Percentiles rank a stretch among this genome's conserved stretches.
phyloP scores from a whole-genome alignment of 1,140 invertebrate genomes.

The Physella acuta region DNA sequence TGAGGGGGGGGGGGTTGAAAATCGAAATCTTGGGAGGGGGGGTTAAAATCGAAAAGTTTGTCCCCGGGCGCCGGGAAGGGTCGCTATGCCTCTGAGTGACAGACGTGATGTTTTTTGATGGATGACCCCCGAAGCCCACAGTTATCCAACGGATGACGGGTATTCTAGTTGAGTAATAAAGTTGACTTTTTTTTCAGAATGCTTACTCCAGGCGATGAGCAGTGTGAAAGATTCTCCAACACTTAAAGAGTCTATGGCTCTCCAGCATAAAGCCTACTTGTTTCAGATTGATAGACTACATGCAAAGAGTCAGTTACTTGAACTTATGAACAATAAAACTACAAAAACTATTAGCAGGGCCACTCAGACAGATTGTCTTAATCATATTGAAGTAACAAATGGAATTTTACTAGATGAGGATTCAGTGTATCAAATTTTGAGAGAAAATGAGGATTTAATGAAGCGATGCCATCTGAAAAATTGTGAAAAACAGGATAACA shows the following conservation, averaged over 20 bases:
- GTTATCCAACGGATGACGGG: too few relatives aligned
- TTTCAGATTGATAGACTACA: slow-evolving; percentile 18
- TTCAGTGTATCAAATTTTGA: slow-evolving; percentile 7
- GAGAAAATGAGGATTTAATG: slow-evolving; percentile 19
- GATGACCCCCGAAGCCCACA: neutral
- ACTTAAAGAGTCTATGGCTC: slow-evolving; percentile 19
- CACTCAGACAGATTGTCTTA: slow-evolving; percentile 13
- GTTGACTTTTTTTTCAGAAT: slow-evolving; percentile 1
- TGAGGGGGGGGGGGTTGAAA: too few relatives aligned
- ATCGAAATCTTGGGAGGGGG: too few relatives aligned
- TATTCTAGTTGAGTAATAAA: neutral
- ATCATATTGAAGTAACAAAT: slow-evolving; percentile 6
- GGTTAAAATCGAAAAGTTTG: too few relatives aligned
- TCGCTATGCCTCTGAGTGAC: too few relatives aligned
- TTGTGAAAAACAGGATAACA: neutral
- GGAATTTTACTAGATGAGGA: neutral
- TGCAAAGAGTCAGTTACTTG: slow-evolving; percentile 18
- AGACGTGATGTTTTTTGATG: too few relatives aligned
- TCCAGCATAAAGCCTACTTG: slow-evolving; percentile 22
- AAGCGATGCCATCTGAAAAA: neutral
- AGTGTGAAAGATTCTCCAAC: neutral
- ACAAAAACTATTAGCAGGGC: slow-evolving; percentile 4
- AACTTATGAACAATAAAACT: slow-evolving; percentile 22
- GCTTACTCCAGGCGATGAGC: slow-evolving; percentile 12
- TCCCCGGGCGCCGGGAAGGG: too few relatives aligned